phyloP scores from a whole-genome alignment of 2,888 invertebrate species.

The Bedellia somnulentella region DNA sequence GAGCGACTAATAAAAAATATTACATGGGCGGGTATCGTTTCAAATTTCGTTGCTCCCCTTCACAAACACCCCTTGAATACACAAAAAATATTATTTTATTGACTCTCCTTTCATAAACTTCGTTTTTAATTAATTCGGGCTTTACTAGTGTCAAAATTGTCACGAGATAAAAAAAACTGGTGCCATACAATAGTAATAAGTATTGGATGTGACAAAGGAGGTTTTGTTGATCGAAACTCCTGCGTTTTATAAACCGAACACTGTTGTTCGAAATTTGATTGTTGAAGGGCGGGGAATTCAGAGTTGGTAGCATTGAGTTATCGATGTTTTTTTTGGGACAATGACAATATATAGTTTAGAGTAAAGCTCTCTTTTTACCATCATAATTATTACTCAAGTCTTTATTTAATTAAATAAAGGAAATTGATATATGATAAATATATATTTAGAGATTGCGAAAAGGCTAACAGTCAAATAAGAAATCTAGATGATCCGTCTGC shows the following conservation, averaged over 20 bases:
- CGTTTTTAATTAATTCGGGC: constrained; percentile 51
- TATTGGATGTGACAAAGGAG: constrained; percentile 33
- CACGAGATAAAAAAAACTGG: constrained; percentile 12
- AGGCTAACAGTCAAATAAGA: no score
- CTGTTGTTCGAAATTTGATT: constrained; percentile 50
- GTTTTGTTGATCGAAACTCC: constrained; percentile 33
- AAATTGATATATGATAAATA: no score
- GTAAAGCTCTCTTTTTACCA: no score
- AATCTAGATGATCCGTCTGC: no score
- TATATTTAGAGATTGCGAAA: no score
- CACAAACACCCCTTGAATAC: constrained; percentile 21
- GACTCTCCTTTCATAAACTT: constrained; percentile 22
- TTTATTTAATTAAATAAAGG: no score
- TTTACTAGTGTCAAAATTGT: constrained; percentile 20
- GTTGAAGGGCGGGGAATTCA: constrained; percentile 36
- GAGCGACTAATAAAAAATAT: no score
- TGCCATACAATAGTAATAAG: constrained; percentile 5
- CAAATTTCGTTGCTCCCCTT: no score
- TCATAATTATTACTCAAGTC: no score
- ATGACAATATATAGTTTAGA: no score
- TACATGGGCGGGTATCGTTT: no score
- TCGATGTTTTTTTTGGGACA: no score
- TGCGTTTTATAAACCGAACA: constrained; percentile 46
- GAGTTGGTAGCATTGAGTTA: constrained; percentile 12
- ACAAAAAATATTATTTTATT: constrained; percentile 50